Conservation (phyloP, 2,113 vertebrate genomes). For the Notarius lentiginosus region DNA sequence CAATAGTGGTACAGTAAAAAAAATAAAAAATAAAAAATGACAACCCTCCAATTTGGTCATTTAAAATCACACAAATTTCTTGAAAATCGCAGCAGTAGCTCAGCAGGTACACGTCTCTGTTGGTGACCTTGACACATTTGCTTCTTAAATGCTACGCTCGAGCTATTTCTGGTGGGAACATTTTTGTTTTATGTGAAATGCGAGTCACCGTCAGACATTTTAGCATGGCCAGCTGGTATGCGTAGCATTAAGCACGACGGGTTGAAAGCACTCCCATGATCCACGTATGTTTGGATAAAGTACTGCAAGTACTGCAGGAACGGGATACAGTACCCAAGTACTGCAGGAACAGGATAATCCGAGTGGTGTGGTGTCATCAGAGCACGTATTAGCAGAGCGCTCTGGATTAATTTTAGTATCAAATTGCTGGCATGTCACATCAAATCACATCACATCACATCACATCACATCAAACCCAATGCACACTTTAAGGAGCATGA, state of each 20-base stretch:
- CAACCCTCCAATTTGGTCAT: not conserved
- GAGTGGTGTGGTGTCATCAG: not conserved
- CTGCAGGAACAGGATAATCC: not conserved
- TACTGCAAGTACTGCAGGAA: not conserved
- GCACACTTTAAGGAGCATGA: not conserved
- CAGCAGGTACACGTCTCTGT: not conserved
- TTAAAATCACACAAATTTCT: not conserved
- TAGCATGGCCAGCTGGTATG: not conserved
- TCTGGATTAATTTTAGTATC: not conserved
- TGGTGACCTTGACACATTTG: not conserved
- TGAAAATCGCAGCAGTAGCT: not conserved
- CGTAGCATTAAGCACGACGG: not conserved
- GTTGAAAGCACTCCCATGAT: not conserved
- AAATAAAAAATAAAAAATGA: too few species aligned
- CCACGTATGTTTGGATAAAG: not conserved
- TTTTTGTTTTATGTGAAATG: not conserved
- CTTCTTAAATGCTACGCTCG: not conserved
- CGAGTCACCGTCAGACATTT: not conserved
- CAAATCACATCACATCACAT: not conserved
- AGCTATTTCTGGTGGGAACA: not conserved
- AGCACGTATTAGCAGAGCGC: not conserved
- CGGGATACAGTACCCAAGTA: constrained; percentile 7
- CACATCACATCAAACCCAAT: not conserved
- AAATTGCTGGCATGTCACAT: not conserved
- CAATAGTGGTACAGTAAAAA: too few species aligned